phyloP scores from a whole-genome alignment of 64 coral and sea anemone species.

The Cladopsammia gracilis region DNA sequence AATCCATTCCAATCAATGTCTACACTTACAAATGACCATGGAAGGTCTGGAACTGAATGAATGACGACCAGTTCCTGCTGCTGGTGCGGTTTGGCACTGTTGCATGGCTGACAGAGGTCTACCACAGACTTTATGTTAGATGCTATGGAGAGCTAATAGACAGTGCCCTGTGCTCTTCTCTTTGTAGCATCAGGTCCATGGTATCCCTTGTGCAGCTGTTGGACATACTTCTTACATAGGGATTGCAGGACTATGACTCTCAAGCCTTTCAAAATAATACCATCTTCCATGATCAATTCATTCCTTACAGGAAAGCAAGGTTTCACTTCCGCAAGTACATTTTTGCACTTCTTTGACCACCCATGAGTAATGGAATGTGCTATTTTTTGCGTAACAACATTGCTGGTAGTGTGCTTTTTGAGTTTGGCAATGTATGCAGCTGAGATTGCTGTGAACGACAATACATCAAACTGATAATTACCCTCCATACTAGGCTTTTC shows the following conservation, averaged over 20 bases:
- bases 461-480: background rate
- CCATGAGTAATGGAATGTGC: background rate
- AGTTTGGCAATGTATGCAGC: background rate
- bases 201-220: background rate
- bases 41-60: background rate
- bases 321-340: background rate
- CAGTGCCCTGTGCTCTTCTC: background rate
- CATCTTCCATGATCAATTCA: background rate
- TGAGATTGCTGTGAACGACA: background rate
- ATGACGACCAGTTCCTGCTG: slow-evolving; percentile 1
- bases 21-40: background rate
- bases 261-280: background rate
- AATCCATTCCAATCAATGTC: background rate
- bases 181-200: background rate
- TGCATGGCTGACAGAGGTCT: background rate
- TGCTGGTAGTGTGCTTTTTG: background rate
- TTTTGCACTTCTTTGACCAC: slow-evolving; percentile 1
- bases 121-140: background rate
- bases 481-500: background rate
- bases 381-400: background rate
- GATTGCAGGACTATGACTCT: background rate
- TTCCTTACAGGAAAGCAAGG: background rate
- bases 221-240: background rate
- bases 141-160: background rate
- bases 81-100: background rate